Conservation (phyloP, 2,113 vertebrate genomes). For the Polypterus bichir region DNA sequence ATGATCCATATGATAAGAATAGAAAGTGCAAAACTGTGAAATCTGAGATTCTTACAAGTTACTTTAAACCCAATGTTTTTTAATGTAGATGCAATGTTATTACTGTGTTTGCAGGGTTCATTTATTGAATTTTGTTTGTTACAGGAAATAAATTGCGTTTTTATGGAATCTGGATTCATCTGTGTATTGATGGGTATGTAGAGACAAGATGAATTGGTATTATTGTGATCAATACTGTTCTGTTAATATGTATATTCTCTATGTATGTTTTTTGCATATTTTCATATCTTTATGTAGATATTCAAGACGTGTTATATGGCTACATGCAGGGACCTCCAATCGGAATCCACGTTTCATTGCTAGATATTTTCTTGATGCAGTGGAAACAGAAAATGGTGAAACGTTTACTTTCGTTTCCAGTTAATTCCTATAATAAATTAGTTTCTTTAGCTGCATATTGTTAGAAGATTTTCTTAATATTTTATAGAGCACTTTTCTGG, state of each 20-base stretch:
- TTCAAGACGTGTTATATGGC: not conserved
- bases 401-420: not conserved
- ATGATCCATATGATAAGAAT: no score
- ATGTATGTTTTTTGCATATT: not conserved
- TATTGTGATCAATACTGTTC: no score
- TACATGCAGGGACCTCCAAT: conserved; percentile 1
- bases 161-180: not conserved
- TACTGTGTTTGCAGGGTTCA: no score
- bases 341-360: not conserved
- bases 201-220: not conserved
- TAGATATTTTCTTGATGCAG: conserved; percentile 2
- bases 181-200: not conserved
- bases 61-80: no score
- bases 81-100: no score
- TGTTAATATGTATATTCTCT: no score
- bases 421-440: not conserved
- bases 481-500: not conserved
- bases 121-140: not conserved
- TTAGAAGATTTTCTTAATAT: not conserved
- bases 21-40: no score
- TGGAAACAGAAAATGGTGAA: not conserved
- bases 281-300: not conserved
- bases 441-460: not conserved
- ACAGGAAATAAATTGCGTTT: conserved; percentile 5
- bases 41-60: no score